These are phyloP conservation scores for Catonia carolina DNA, from an alignment of 2,888 invertebrate species.

Conservation along the genomic window DNA sequence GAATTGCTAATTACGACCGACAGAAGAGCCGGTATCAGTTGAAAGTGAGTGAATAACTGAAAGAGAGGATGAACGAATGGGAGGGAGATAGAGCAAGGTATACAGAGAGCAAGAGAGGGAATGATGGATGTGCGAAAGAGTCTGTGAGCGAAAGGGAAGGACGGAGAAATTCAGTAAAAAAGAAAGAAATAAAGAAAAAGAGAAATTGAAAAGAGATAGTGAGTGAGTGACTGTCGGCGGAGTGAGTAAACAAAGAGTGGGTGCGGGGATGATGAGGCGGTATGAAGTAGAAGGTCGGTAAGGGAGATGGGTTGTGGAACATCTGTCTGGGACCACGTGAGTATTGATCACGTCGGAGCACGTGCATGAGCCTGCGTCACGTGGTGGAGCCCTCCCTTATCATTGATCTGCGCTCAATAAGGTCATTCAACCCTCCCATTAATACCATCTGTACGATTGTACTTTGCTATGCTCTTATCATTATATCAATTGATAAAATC, in stretches of 20 bases:
- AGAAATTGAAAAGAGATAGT: not conserved
- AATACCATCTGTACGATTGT: not conserved
- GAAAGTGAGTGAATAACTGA: too few species aligned
- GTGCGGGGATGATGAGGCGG: not conserved
- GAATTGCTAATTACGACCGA: too few species aligned
- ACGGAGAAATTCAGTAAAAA: not conserved
- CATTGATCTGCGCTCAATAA: conserved; percentile 5
- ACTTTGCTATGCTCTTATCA: too few species aligned
- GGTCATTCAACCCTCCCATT: not conserved
- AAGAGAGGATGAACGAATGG: too few species aligned
- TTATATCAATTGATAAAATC: too few species aligned
- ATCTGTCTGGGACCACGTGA: conserved; percentile 3
- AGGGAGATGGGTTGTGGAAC: not conserved
- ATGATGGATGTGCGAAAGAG: not conserved
- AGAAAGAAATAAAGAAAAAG: not conserved
- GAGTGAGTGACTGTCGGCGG: not conserved
- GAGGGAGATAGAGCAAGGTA: not conserved
- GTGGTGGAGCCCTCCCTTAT: conserved; percentile 4
- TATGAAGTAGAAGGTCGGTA: not conserved
- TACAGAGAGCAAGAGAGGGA: not conserved
- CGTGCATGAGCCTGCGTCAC: conserved; percentile 9
- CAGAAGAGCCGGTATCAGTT: too few species aligned
- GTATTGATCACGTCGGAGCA: conserved; percentile 4
- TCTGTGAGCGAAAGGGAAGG: not conserved
- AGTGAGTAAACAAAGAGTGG: not conserved